Evolutionary conservation across 1,140 invertebrate species (phyloP).

Genomic region (Pogonognathellus flavescens): DNA sequence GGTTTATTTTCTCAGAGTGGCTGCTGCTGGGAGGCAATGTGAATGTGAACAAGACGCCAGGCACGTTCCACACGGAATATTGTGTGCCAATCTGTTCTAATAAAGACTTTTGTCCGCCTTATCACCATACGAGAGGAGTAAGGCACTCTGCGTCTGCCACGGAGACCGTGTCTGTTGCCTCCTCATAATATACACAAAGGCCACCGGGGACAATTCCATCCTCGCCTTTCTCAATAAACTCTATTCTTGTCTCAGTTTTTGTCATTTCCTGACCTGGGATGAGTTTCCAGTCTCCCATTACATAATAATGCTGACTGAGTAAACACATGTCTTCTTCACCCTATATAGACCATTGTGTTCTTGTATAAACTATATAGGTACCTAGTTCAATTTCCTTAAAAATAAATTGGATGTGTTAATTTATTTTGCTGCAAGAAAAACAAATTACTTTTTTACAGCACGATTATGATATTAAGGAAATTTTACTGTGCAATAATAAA

Average conservation of each 20-base stretch:
- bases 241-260: too few species aligned
- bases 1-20: background rate
- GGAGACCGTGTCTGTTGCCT: background rate
- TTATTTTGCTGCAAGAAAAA: too few species aligned
- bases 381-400: too few species aligned
- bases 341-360: too few species aligned
- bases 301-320: background rate
- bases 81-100: slow-evolving; percentile 44
- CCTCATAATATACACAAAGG: background rate
- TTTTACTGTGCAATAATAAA: too few species aligned
- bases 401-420: too few species aligned
- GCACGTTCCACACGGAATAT: slow-evolving; percentile 49
- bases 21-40: background rate
- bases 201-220: background rate
- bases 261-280: too few species aligned
- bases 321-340: too few species aligned
- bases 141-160: background rate
- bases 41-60: slow-evolving; percentile 5
- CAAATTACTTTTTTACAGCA: too few species aligned
- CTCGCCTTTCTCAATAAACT: background rate
- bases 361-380: too few species aligned
- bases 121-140: slow-evolving; percentile 11
- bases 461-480: too few species aligned
- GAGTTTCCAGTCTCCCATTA: background rate
- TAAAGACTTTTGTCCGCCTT: slow-evolving; percentile 3